Base-by-base conservation (phyloP, 2,797 vertebrate species). In the Gephyroberyx darwinii region DNA sequence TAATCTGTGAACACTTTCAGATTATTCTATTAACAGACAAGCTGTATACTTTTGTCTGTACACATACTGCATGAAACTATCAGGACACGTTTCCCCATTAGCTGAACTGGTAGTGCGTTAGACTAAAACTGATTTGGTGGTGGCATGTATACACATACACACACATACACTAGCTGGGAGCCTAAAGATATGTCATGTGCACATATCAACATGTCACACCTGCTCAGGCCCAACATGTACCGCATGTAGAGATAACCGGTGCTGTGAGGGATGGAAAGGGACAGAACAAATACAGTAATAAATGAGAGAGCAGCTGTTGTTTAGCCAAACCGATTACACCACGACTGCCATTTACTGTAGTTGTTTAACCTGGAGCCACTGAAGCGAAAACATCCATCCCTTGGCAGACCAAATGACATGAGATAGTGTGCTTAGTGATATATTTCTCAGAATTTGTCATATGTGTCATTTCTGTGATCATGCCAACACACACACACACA, bases 201-300 rank as follows among this genome's bases (percentile, higher is more conserved):
- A 81, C 75, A 62, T 89, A 89, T 85, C 85, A 81, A 66, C 63
- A 7, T 71, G 83, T 86, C 84, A 81, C 6, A 75, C 68, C 76
- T 64, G 82, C 82, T 81, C 81, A 59, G 69, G 59, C 80, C 82
- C 80, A 5, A 77, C 41, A 30, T 31, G 68, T 62, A 62, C 71
- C 65, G 74, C 64, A 12, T 77, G 78, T 33, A 58, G 73, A 77
- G 82, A 88, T 90, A 89, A 89, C 74, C 30, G 4, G 50, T 48
- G 81, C 81, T 77, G 75, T 50, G 56, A 81, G 62, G 73, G 79
- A 85, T 19, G 31, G 74, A 71, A 66, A 83, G 63, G 68, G 69
- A 86, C 84, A 82, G 78, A 87, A 87, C 87, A 90, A 89, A 90
- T 83, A 82, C 65, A 82, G 39, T 60, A 81, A 79, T 83, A 83